Base-by-base conservation (phyloP, 2,888 invertebrate genomes). In the Hirtodrosophila duncani region DNA sequence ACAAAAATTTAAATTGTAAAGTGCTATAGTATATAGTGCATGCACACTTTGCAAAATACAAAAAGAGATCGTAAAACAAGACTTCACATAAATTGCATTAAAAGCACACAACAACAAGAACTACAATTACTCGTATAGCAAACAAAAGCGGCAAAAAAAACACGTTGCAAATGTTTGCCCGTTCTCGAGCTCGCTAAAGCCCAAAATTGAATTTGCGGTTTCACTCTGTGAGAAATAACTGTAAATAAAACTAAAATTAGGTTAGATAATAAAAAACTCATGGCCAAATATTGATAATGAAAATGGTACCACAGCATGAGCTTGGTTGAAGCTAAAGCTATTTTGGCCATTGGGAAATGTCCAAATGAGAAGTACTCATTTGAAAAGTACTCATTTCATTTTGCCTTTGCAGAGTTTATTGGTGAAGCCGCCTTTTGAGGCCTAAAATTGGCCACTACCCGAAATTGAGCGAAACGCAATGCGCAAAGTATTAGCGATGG, bases 191-290 rank as follows among this genome's bases (percentile, higher is more conserved):
- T n/a, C n/a, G n/a, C n/a, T n/a, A n/a, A 21, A 66, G 71, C 71
- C 69, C 80, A 68, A 75, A 75, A 75, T 75, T 75, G 75, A 75
- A 80, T 80, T 80, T 75, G 78, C 60, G 75, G 71, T 74, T 74
- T 67, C 43, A 18, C 29, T 21, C 42, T 13, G 18, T 24, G 33
- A 18, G 33, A 80, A 77, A 79, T 72, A 77, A 72, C 77, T 66
- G 77, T 63, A 72, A 80, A 75, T 79, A 69, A 68, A 80, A 72
- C 78, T 68, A 80, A 77, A 75, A 61, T 75, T 80, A 55, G 75
- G 80, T 75, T 55, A 58, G 27, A 52, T 51, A 36, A 46, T 48
- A 58, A 31, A 53, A 71, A 44, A 37, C 46, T 45, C 36, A 44
- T 29, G 20, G 37, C 42, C 33, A 33, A 33, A 17, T n/a, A n/a